A percentile compares a stretch with the other conserved stretches of the same genome.
Conservation (phyloP, 2,113 vertebrate species). For the Pycnonotus jocosus region DNA sequence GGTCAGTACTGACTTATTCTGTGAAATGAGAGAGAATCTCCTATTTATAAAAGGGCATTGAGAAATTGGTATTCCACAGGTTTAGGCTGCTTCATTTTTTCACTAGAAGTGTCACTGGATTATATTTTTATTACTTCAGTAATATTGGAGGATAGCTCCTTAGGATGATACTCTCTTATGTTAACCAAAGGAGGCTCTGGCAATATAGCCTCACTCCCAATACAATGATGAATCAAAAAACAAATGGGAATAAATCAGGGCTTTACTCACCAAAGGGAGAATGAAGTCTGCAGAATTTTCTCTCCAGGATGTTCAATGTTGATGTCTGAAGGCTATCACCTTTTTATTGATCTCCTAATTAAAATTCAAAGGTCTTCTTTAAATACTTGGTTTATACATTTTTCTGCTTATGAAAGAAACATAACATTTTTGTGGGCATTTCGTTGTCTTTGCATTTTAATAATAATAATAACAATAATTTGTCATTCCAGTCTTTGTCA, state of each 20-base stretch:
- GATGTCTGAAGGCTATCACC: not conserved
- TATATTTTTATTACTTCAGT: not conserved
- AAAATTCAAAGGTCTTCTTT: not conserved
- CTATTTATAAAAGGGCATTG: not conserved
- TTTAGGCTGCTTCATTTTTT: not conserved
- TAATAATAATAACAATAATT: too few species aligned
- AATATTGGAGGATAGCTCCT: not conserved
- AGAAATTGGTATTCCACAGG: not conserved
- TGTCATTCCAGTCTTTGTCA: not conserved
- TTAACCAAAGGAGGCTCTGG: not conserved
- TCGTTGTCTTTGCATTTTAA: not conserved
- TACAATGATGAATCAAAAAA: not conserved
- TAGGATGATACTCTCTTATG: not conserved
- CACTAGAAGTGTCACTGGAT: not conserved
- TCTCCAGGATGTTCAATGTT: not conserved
- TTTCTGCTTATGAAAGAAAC: not conserved
- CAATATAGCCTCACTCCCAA: not conserved
- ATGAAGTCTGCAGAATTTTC: not conserved
- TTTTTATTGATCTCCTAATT: not conserved
- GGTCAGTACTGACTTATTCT: not conserved
- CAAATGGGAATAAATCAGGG: not conserved
- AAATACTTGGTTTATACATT: not conserved
- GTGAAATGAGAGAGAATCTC: not conserved
- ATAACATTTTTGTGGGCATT: not conserved
- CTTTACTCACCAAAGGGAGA: not conserved